Evolutionary conservation across 2,113 vertebrate species (phyloP).

Genomic region (Physeter macrocephalus): DNA sequence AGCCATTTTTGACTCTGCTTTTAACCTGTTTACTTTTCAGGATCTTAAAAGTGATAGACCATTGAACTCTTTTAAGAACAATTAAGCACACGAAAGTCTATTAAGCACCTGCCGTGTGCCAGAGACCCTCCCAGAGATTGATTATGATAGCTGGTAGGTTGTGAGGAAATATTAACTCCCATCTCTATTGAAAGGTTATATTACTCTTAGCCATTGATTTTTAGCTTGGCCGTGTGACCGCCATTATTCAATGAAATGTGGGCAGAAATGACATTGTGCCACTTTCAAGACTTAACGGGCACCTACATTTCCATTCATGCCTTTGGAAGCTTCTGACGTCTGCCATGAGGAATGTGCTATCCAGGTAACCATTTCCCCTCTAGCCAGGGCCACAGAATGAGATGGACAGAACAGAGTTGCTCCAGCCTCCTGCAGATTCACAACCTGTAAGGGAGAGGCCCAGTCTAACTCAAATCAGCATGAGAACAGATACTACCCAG

Average conservation of each 20-base stretch:
- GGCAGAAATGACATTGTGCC: not conserved
- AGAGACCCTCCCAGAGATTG: fast-evolving
- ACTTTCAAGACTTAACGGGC: not conserved
- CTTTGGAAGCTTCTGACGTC: not conserved
- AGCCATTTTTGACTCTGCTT: not conserved
- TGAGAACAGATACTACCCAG: not conserved
- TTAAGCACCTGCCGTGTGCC: fast-evolving
- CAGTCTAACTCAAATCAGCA: no score
- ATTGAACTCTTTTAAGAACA: not conserved
- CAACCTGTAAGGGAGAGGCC: fast-evolving
- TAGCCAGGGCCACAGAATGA: not conserved
- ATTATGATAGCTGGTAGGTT: not conserved
- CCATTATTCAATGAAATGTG: not conserved
- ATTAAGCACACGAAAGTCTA: not conserved
- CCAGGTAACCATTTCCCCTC: not conserved
- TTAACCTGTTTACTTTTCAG: not conserved
- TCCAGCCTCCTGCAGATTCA: no score
- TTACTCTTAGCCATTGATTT: not conserved
- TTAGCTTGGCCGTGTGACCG: not conserved
- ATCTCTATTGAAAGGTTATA: fast-evolving
- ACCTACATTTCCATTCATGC: not conserved
- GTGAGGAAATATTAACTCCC: not conserved
- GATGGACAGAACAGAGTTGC: not conserved
- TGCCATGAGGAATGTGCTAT: fast-evolving
- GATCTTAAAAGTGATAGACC: not conserved